Evolutionary conservation across 2,888 invertebrate species (phyloP).

Genomic region (Eristalis tenax): DNA sequence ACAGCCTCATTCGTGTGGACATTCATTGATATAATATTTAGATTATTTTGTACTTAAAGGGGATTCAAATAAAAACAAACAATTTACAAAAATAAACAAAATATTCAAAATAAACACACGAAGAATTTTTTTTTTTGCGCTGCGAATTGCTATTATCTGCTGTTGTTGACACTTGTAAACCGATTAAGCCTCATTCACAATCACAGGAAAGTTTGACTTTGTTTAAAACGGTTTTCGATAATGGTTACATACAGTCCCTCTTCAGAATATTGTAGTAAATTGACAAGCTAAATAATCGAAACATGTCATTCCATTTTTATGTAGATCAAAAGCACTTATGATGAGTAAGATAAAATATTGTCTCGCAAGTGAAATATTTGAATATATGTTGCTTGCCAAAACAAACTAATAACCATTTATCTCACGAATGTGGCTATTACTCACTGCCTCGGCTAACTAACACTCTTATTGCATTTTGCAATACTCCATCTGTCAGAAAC

Average conservation of each 20-base stretch:
- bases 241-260: neutral
- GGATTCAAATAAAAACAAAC: constrained; percentile 29
- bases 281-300: neutral
- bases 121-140: constrained; percentile 10
- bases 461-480: neutral
- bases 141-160: neutral
- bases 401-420: neutral
- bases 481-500: neutral
- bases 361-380: neutral
- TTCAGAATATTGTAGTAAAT: neutral
- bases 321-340: too few species aligned
- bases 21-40: constrained; percentile 43
- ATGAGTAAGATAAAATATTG: too few species aligned
- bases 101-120: constrained; percentile 44
- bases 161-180: constrained; percentile 3
- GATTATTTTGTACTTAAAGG: neutral
- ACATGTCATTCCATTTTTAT: neutral
- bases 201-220: neutral
- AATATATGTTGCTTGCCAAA: neutral
- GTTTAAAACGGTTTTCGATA: neutral
- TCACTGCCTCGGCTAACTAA: neutral
- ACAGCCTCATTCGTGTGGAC: constrained; percentile 1
- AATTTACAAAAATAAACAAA: constrained; percentile 47
- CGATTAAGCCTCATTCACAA: constrained; percentile 17
- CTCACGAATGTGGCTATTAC: neutral